phyloP scores from a whole-genome alignment of 2,888 invertebrate species.

The Anthrax anthrax region DNA sequence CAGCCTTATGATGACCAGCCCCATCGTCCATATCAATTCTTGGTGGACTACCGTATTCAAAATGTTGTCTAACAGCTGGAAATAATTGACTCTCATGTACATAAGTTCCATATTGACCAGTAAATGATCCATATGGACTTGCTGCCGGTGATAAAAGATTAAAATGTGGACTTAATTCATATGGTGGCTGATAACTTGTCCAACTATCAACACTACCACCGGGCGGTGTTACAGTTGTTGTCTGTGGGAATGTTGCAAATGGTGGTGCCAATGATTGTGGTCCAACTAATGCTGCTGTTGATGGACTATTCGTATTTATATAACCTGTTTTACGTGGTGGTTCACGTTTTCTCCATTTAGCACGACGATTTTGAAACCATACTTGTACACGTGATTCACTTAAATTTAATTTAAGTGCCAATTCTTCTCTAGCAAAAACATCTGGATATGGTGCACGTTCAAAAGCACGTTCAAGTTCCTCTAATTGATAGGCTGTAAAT shows the following conservation, averaged over 20 bases:
- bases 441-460: constrained; percentile 93
- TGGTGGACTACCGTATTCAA: constrained; percentile 34
- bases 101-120: constrained; percentile 49
- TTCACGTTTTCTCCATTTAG: constrained; percentile 89
- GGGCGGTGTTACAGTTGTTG: constrained; percentile 40
- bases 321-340: constrained; percentile 81
- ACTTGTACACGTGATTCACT: constrained; percentile 61
- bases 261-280: constrained; percentile 39
- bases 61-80: constrained; percentile 48
- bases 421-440: constrained; percentile 86
- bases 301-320: constrained; percentile 55
- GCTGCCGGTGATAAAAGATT: constrained; percentile 56
- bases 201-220: constrained; percentile 62
- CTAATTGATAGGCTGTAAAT: constrained; percentile 87
- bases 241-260: constrained; percentile 46
- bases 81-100: constrained; percentile 62
- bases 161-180: constrained; percentile 61
- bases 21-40: constrained; percentile 27
- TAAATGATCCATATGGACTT: constrained; percentile 49
- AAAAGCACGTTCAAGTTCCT: constrained; percentile 85
- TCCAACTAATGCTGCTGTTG: constrained; percentile 43
- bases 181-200: constrained; percentile 59
- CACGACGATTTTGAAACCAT: constrained; percentile 57
- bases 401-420: constrained; percentile 77
- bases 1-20: constrained; percentile 35